Evolutionary conservation across 2,797 vertebrate genomes (phyloP).

Genomic region (Moxostoma hubbsi): DNA sequence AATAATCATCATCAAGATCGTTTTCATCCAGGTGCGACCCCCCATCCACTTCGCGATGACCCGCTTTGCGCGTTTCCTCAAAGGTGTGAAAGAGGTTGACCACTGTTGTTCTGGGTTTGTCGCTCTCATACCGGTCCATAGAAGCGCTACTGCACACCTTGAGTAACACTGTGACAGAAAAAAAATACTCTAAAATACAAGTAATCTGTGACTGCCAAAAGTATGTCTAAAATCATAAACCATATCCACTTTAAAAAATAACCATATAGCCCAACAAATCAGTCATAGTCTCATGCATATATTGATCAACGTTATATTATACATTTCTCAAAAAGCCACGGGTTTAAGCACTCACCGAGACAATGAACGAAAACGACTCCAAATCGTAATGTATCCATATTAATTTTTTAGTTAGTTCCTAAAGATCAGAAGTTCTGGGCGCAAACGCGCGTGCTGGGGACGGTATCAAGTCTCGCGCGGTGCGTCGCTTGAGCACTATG

Average conservation of each 20-base stretch:
- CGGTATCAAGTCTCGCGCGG: constrained; percentile 24
- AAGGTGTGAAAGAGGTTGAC: constrained; percentile 29
- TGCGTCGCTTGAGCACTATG: background rate
- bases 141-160: constrained; percentile 50
- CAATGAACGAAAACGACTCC: constrained; percentile 35
- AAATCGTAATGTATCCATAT: constrained; percentile 51
- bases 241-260: background rate
- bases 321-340: background rate
- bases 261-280: background rate
- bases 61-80: background rate
- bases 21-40: constrained; percentile 14
- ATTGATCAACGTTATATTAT: background rate
- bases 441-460: constrained; percentile 16
- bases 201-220: background rate
- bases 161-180: constrained; percentile 54
- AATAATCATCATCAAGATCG: constrained; percentile 31
- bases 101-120: constrained; percentile 38
- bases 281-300: background rate
- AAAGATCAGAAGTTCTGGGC: background rate
- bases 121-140: constrained; percentile 26
- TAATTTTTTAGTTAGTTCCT: background rate
- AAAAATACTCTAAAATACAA: background rate
- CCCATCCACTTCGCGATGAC: background rate
- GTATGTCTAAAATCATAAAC: background rate
- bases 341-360: constrained; percentile 54